Percentiles rank a stretch among this genome's conserved stretches.
Conservation (phyloP, 35 echinoderm and acorn worm genomes). For the Lytechinus variegatus region DNA sequence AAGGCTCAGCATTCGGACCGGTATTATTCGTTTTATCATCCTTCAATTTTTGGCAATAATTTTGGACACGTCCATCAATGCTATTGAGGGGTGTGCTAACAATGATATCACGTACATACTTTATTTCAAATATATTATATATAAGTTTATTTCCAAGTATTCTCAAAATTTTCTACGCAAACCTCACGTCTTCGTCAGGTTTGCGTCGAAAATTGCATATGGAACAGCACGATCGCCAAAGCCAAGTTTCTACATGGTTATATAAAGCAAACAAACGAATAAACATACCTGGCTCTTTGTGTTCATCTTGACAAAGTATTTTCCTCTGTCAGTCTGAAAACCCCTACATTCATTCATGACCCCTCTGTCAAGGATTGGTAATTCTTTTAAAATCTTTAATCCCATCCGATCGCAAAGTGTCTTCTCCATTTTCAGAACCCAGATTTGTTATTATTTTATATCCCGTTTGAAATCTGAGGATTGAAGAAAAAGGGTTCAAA, state of each 20-base stretch:
- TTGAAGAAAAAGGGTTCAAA: background rate
- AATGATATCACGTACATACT: no score
- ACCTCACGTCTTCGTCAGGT: no score
- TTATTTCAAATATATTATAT: no score
- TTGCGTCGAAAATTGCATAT: no score
- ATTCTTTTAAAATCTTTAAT: background rate
- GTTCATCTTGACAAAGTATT: constrained; percentile 14
- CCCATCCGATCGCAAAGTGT: background rate
- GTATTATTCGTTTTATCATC: no score
- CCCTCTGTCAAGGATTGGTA: background rate
- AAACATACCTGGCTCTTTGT: background rate
- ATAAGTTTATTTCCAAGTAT: no score
- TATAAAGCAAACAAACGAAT: background rate
- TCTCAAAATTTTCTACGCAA: no score
- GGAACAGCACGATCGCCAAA: background rate
- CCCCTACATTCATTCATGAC: background rate
- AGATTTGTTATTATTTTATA: background rate
- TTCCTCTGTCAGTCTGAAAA: background rate
- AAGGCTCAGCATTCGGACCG: no score
- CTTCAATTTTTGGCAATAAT: no score
- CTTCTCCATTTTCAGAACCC: background rate
- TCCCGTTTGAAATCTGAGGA: background rate
- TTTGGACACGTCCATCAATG: no score
- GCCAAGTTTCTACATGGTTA: background rate
- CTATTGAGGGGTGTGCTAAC: no score